These are phyloP conservation scores for Aphidius ervi DNA, from an alignment of 1,140 invertebrate species.

Conservation along the genomic window DNA sequence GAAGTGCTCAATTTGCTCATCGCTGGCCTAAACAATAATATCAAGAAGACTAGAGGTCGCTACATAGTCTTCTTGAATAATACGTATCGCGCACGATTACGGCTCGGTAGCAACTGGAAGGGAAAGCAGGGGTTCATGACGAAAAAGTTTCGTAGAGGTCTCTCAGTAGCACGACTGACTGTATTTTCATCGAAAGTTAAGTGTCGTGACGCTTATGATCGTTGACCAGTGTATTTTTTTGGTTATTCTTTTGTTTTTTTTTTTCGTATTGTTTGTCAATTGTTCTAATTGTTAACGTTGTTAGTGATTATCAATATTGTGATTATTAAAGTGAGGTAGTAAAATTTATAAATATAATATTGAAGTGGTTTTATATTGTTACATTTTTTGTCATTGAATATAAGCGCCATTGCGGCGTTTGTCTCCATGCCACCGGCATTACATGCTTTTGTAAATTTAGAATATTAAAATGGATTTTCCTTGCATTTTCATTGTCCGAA, in stretches of 20 bases:
- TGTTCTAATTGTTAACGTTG: neutral
- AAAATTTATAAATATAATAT: neutral
- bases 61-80: too few species aligned
- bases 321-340: neutral
- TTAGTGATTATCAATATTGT: neutral
- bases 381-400: too few species aligned
- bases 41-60: too few species aligned
- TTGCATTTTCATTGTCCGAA: too few species aligned
- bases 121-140: too few species aligned
- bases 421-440: slow-evolving; percentile 20
- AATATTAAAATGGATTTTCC: too few species aligned
- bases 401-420: slow-evolving; percentile 22
- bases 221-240: slow-evolving; percentile 11
- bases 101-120: too few species aligned
- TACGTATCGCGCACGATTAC: too few species aligned
- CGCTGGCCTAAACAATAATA: too few species aligned
- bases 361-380: too few species aligned
- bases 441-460: slow-evolving; percentile 3
- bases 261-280: neutral
- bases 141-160: neutral
- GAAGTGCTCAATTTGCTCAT: too few species aligned
- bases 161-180: too few species aligned
- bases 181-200: neutral
- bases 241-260: slow-evolving; percentile 11
- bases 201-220: slow-evolving; percentile 12